Conservation (phyloP, 2,797 vertebrate genomes). For the Alcedo quadribrachys region DNA sequence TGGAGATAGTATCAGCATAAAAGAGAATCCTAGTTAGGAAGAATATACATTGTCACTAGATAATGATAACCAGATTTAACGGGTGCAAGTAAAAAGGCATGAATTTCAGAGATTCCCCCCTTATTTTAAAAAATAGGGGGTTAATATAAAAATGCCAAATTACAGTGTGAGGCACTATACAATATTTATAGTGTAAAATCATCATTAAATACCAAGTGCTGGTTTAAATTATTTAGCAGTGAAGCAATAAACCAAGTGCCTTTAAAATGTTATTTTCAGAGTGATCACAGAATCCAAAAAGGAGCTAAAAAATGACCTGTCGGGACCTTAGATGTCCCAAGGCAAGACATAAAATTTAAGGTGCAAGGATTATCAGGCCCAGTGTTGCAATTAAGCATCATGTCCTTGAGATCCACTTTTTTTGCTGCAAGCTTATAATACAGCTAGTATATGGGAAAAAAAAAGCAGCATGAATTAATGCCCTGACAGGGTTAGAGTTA, state of each 20-base stretch:
- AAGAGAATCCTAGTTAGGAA: conserved; percentile 4
- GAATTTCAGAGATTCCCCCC: background rate
- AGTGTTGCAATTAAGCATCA: background rate
- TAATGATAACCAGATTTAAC: conserved; percentile 49
- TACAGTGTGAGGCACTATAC: background rate
- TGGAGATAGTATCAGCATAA: conserved; percentile 6
- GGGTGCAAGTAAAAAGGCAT: background rate
- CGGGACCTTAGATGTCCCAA: background rate
- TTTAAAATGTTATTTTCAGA: background rate
- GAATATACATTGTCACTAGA: background rate
- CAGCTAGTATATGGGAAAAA: background rate
- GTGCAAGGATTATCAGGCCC: background rate
- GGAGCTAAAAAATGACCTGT: background rate
- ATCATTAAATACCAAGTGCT: conserved; percentile 4
- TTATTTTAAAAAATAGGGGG: background rate
- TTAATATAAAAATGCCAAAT: conserved; percentile 33
- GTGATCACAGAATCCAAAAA: background rate
- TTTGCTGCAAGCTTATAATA: background rate
- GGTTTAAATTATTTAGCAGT: conserved; percentile 23
- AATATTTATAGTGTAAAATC: conserved; percentile 20
- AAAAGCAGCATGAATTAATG: background rate
- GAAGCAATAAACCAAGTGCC: conserved; percentile 6
- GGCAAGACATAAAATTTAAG: background rate
- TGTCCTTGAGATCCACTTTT: background rate
- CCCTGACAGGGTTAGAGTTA: background rate